These are phyloP conservation scores for Hephaestus fuliginosus DNA, from an alignment of 2,797 vertebrate species.

Conservation along the genomic window DNA sequence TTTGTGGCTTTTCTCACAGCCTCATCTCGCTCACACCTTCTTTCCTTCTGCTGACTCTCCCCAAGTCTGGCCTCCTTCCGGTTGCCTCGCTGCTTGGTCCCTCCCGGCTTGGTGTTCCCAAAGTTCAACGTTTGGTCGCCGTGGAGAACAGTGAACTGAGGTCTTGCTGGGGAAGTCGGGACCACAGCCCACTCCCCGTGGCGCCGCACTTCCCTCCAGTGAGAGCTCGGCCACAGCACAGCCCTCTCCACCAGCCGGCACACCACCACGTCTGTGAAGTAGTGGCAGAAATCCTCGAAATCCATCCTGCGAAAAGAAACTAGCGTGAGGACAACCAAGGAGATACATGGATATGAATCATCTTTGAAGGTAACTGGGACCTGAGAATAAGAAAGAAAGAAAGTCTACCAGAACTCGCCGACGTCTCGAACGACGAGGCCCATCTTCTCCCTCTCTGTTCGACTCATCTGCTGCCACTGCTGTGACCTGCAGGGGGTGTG, in stretches of 20 bases:
- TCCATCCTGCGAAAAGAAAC: conserved; percentile 83
- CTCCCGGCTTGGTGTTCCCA: conserved; percentile 29
- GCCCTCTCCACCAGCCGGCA: conserved; percentile 84
- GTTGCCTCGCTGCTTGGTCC: conserved; percentile 63
- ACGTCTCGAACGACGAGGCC: conserved; percentile 87
- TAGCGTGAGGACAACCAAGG: background rate
- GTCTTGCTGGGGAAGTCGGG: conserved; percentile 32
- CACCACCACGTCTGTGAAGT: conserved; percentile 89
- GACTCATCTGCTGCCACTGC: conserved; percentile 86
- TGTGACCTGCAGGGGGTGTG: conserved; percentile 80
- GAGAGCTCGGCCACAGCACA: conserved; percentile 81
- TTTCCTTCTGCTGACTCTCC: conserved; percentile 64
- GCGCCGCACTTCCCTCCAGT: conserved; percentile 83
- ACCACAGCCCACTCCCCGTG: conserved; percentile 81
- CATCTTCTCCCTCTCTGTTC: conserved; percentile 83
- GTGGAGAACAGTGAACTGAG: conserved; percentile 3
- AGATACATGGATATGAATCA: background rate
- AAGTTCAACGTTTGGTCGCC: conserved; percentile 23
- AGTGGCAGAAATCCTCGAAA: conserved; percentile 87
- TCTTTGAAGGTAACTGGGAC: background rate
- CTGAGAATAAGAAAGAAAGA: background rate
- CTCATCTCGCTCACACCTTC: conserved; percentile 14
- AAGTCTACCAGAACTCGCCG: conserved; percentile 87
- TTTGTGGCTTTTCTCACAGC: conserved; percentile 12
- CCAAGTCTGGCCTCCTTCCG: conserved; percentile 76